Conservation (phyloP, 2,113 vertebrate species). For the Platycercus adscitus region DNA sequence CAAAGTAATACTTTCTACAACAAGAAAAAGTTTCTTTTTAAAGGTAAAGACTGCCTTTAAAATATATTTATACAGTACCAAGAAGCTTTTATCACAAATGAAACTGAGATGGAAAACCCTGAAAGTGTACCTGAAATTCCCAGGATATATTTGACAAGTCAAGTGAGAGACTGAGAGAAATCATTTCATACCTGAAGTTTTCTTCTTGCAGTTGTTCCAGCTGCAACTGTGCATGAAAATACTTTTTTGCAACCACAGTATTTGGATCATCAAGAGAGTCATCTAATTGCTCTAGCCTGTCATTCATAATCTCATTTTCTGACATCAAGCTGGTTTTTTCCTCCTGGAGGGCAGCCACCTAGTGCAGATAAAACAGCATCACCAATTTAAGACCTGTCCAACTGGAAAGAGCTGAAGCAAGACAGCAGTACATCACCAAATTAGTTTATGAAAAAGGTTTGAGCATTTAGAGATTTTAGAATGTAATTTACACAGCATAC, state of each 20-base stretch:
- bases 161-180: neutral
- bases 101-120: neutral
- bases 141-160: neutral
- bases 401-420: neutral
- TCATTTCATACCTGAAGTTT: conserved; percentile 87
- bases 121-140: neutral
- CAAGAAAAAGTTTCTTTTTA: neutral
- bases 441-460: conserved; percentile 12
- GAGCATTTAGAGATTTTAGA: neutral
- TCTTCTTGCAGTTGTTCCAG: conserved; percentile 94
- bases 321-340: conserved; percentile 92
- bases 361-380: conserved; percentile 37
- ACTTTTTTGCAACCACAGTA: conserved; percentile 88
- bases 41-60: neutral
- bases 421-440: conserved; percentile 16
- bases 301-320: conserved; percentile 94
- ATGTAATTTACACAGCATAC: conserved; percentile 28
- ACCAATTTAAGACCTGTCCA: neutral
- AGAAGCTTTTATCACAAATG: neutral
- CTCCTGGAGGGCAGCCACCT: conserved; percentile 94
- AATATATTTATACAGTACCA: neutral
- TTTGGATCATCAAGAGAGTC: conserved; percentile 89
- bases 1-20: neutral
- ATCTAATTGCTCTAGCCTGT: conserved; percentile 91
- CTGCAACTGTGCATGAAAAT: conserved; percentile 89